phyloP scores from a whole-genome alignment of 2,113 vertebrate genomes.

The Vombatus ursinus region DNA sequence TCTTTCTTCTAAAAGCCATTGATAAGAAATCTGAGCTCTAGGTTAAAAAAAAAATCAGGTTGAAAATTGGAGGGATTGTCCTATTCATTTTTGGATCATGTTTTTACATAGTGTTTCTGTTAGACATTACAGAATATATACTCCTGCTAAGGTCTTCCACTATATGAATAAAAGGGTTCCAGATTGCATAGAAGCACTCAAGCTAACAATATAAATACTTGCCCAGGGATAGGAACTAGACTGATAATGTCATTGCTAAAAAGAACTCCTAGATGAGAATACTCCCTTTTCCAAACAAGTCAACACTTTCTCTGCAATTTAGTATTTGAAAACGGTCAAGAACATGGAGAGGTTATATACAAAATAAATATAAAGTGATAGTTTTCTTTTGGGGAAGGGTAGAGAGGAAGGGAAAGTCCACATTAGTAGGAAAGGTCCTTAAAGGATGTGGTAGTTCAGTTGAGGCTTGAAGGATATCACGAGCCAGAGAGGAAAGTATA shows the following conservation, averaged over 20 bases:
- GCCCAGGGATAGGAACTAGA: background rate
- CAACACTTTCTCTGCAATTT: background rate
- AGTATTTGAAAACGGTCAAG: background rate
- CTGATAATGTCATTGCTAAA: background rate
- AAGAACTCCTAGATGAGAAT: background rate
- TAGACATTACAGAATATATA: background rate
- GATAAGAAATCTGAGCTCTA: too few species aligned
- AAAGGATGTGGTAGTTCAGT: too few species aligned
- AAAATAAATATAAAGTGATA: background rate
- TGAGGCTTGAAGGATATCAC: background rate
- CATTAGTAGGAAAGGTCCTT: too few species aligned
- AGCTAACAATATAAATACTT: background rate
- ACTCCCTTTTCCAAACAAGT: background rate
- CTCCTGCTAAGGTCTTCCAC: background rate
- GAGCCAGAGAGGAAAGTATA: background rate
- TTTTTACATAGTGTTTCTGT: too few species aligned
- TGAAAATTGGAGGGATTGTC: background rate
- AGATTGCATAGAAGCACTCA: background rate
- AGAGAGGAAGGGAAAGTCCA: background rate
- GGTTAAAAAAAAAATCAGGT: background rate
- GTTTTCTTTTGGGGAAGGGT: background rate
- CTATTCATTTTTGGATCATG: too few species aligned
- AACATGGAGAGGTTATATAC: background rate
- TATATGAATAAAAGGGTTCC: background rate
- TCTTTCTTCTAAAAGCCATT: background rate